These are phyloP conservation scores for Eupelmus urozonus DNA, from an alignment of 2,888 invertebrate species.

Conservation along the genomic window DNA sequence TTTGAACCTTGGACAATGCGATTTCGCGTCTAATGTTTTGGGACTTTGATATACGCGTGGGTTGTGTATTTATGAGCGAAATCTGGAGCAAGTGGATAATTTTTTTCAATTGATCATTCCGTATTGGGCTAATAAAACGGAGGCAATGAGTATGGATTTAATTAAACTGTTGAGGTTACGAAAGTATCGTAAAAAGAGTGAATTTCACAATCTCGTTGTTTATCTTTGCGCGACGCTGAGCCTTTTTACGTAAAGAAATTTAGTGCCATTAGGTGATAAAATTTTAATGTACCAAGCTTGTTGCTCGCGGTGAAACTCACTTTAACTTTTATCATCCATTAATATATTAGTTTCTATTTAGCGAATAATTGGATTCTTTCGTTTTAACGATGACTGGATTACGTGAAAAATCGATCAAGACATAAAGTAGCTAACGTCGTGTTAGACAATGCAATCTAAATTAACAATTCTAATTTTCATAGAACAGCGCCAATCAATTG, in stretches of 20 bases:
- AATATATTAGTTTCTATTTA: slow-evolving; percentile 11
- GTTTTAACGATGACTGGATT: no score
- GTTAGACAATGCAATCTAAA: no score
- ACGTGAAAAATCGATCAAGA: no score
- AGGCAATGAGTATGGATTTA: background rate
- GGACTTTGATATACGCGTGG: no score
- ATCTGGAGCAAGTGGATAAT: no score
- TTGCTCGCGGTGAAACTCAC: background rate
- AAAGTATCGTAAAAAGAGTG: slow-evolving; percentile 7
- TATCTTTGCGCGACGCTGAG: slow-evolving; percentile 28
- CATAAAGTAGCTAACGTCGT: background rate
- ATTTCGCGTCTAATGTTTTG: no score
- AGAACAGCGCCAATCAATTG: background rate
- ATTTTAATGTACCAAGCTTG: slow-evolving; percentile 6
- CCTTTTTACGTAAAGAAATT: slow-evolving; percentile 27
- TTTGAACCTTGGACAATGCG: no score
- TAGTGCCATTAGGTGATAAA: slow-evolving; percentile 27
- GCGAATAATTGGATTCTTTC: background rate
- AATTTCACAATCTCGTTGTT: slow-evolving; percentile 1
- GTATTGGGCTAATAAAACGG: no score
- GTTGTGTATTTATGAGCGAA: no score
- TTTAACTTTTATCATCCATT: slow-evolving; percentile 2
- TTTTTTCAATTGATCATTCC: no score
- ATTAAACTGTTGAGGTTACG: background rate
- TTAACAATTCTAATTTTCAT: no score